A percentile compares a stretch with the other conserved stretches of the same genome.
These are phyloP conservation scores for Anagyrus pseudococci DNA, from an alignment of 2,888 invertebrate genomes.

Conservation along the genomic window DNA sequence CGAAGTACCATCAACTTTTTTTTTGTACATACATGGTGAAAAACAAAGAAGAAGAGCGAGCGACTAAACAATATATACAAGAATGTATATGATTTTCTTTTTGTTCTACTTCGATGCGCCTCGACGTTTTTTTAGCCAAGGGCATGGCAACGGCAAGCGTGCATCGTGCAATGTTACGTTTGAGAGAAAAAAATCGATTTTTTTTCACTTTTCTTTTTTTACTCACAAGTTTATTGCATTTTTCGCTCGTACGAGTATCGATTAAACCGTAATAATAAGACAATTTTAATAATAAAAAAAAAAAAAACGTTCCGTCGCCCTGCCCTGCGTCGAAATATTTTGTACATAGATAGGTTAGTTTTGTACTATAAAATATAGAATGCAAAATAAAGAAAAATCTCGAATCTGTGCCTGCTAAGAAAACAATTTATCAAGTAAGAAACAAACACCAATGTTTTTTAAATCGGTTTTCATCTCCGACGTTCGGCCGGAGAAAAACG, in stretches of 20 bases:
- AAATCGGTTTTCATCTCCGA: slow-evolving; percentile 1
- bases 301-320: slow-evolving; percentile 30
- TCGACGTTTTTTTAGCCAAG: slow-evolving; percentile 25
- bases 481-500: not conserved
- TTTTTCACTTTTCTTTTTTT: not conserved
- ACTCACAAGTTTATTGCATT: not conserved
- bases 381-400: slow-evolving; percentile 19
- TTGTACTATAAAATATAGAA: slow-evolving; percentile 50
- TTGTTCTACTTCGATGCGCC: slow-evolving; percentile 26
- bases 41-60: slow-evolving; percentile 14
- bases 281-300: not conserved
- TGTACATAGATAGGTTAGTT: slow-evolving; percentile 60
- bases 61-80: slow-evolving; percentile 16
- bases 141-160: slow-evolving; percentile 14
- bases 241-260: not conserved
- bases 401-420: slow-evolving; percentile 36
- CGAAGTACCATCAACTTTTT: slow-evolving; percentile 19
- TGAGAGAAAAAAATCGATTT: slow-evolving; percentile 3
- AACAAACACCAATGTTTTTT: slow-evolving; percentile 18
- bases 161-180: not conserved
- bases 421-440: slow-evolving; percentile 15
- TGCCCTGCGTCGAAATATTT: slow-evolving; percentile 45
- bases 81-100: slow-evolving; percentile 15
- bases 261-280: too few species aligned
- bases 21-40: slow-evolving; percentile 31